A percentile compares a stretch with the other conserved stretches of the same genome.
phyloP scores from a whole-genome alignment of 2,888 invertebrate genomes.

The Hirudinaria manillensis region DNA sequence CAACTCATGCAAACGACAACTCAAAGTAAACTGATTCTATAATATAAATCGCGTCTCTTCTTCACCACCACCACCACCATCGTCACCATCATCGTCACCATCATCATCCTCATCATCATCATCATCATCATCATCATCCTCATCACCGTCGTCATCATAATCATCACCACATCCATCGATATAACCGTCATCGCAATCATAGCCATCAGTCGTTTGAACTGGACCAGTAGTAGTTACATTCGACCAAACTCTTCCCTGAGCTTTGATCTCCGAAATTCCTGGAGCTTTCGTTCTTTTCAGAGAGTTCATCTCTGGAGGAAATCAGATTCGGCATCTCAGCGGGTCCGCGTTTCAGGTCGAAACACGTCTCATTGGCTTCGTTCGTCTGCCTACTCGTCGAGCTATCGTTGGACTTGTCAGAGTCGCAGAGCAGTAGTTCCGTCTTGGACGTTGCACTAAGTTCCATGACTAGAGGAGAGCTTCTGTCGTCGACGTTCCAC shows the following conservation, averaged over 20 bases:
- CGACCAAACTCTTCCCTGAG: conserved; percentile 52
- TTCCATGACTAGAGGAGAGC: neutral
- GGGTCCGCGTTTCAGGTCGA: neutral
- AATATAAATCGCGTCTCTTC: too few species aligned
- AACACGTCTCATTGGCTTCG: neutral
- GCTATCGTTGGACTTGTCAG: conserved; percentile 1
- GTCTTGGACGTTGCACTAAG: conserved; percentile 3
- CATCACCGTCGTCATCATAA: conserved; percentile 18
- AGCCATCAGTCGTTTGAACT: conserved; percentile 59
- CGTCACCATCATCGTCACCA: conserved; percentile 14
- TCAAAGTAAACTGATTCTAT: too few species aligned
- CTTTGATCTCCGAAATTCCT: neutral
- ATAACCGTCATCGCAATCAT: neutral
- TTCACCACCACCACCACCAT: neutral
- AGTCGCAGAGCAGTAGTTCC: neutral
- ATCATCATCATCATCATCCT: neutral
- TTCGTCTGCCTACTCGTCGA: neutral
- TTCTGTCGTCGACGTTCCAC: neutral
- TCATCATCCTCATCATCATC: conserved; percentile 22
- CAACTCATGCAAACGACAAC: too few species aligned
- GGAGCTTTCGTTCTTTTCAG: neutral
- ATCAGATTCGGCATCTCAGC: neutral
- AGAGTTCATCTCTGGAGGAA: neutral
- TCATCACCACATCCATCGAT: conserved; percentile 12
- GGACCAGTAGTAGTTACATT: conserved; percentile 88